Evolutionary conservation across 2,888 invertebrate genomes (phyloP), one percentile per base, ranked within the genome.

Genomic region (Auanema sp.): DNA sequence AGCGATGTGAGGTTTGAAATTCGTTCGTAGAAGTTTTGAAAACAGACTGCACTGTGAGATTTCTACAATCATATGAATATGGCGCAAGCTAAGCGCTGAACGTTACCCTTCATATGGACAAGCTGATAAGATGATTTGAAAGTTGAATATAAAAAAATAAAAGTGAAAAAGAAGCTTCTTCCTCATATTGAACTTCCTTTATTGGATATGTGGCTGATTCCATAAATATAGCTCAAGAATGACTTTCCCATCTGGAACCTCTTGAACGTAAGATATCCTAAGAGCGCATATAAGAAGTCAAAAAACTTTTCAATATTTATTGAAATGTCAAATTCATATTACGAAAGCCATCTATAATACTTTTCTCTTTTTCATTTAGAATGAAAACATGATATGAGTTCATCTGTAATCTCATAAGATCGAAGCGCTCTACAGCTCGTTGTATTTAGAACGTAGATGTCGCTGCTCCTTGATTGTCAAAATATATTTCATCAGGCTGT

Each of bases 401-500:
- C 33, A 33, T 33, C 8, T 33, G 33, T 33, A 33, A 33, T 33
- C 33, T 33, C 33, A 33, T 33, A 33, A 33, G 33, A 33, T 33
- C 33, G 33, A 33, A 33, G 33, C 33, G 3, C 33, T 53, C 11
- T 33, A 8, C 33, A 33, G 33, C 33, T 3, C 33, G 8, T 33
- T 8, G 8, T 3, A 33, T 52, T 62, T 18, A 70, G 54, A 70
- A 70, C 11, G 70, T 65, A n/a, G 69, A 76, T 11, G 74, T 75
- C 5, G 76, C 76, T 3, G 76, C 74, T 43, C 72, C 74, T 54
- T 82, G 82, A 60, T 82, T 82, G 64, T 81, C 79, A 59, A 82
- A 82, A 65, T 82, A 82, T 47, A 79, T 71, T 24, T 78, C 76
- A 42, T 78, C 79, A 18, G 81, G 81, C 58, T 78, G 78, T 16